Evolutionary conservation across 1,140 invertebrate genomes (phyloP).

Genomic region (Hesperophylax magnus): DNA sequence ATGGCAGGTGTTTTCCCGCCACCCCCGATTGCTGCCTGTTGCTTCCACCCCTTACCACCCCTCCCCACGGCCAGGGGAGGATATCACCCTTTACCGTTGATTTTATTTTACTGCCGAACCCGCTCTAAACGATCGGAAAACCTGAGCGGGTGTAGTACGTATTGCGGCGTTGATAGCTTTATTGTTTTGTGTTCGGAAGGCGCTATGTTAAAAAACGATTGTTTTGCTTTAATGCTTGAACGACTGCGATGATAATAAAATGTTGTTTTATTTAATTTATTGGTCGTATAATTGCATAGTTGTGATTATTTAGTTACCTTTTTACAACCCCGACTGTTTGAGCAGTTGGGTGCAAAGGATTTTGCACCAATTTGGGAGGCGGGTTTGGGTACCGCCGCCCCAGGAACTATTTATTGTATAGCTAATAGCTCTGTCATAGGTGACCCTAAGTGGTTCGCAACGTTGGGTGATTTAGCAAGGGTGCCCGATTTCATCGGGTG

Average conservation of each 20-base stretch:
- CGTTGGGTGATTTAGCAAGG: no score
- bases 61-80: neutral
- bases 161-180: neutral
- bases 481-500: no score
- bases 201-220: conserved; percentile 7
- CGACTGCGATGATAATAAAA: neutral
- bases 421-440: no score
- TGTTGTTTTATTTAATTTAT: neutral
- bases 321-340: no score
- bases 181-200: conserved; percentile 5
- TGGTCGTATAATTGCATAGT: neutral
- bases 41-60: conserved; percentile 24
- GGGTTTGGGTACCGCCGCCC: no score
- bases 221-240: neutral
- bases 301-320: no score
- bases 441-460: no score
- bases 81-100: conserved; percentile 41
- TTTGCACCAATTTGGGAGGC: no score
- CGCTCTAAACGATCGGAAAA: conserved; percentile 39
- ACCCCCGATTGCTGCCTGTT: conserved; percentile 34
- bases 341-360: no score
- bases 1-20: conserved; percentile 26
- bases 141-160: neutral
- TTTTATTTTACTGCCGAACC: conserved; percentile 48
- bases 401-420: no score